Evolutionary conservation across 64 coral and sea anemone species (phyloP), one percentile per base, ranked within the genome.

Genomic region (Dendronephthya gigantea): DNA sequence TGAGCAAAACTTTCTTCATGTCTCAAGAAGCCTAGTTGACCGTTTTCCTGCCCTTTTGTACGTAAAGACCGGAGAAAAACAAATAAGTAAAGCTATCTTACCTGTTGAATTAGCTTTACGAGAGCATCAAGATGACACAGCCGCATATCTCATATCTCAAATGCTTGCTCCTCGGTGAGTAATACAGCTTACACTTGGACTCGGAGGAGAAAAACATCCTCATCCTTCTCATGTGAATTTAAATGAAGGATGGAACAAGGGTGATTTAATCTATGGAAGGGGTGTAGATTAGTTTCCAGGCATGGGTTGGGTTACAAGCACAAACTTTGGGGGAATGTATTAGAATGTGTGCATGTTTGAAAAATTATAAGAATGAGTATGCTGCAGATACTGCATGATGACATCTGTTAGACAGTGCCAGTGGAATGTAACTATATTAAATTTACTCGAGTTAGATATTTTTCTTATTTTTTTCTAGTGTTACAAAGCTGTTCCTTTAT

Each of bases 101-200:
- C 88, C 92, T 38, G 92, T 94, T 19, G 92, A 94, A 50, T 66
- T 90, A n/a, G 92, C 92, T 22, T 82, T 94, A 32, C 14, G 37
- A 17, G 75, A 40, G n/a, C 70, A 37, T 36, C 74, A 79, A n/a
- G 91, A 93, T 81, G 88, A 93, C 50, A 93, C 91, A 52, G 87
- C 88, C 12, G 91, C 91, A 9, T 93, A 87, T 90, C 84, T 93
- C 22, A 83, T 93, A 70, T 88, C 86, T 35, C 49, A 93, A 37
- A 93, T 93, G 91, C 89, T 83, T 84, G 62, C 89, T 87, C 84
- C 89, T 81, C 86, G 91, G 91, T 93, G 31, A 9, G 84, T 40
- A 16, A 40, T 82, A 35, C 28, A 8, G 48, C 48, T 50, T 10
- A 50, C 51, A 58, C 22, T 58, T 5, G 41, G 4, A 45, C 4